These are phyloP conservation scores for Aporophyla lueneburgensis DNA, from an alignment of 2,888 invertebrate genomes.

Conservation along the genomic window DNA sequence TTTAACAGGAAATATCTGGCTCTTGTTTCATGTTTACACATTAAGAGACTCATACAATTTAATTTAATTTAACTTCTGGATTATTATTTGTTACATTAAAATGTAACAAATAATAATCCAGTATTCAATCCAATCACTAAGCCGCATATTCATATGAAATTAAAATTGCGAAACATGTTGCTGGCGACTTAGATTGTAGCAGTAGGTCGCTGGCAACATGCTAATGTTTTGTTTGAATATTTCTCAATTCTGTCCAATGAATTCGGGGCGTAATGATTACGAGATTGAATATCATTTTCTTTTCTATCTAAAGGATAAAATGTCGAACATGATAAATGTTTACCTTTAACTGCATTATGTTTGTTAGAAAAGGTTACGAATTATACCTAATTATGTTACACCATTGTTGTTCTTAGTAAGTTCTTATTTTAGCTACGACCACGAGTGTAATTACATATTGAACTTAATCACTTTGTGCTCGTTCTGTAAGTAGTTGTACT, in stretches of 20 bases:
- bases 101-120: conserved; percentile 8
- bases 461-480: background rate
- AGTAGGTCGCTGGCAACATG: background rate
- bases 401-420: background rate
- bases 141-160: conserved; percentile 1
- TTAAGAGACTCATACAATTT: background rate
- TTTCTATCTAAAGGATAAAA: background rate
- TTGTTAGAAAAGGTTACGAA: conserved; percentile 3
- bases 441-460: background rate
- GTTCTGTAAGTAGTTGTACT: background rate
- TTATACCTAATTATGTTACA: conserved; percentile 26
- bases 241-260: background rate
- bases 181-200: background rate
- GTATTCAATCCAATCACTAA: no score
- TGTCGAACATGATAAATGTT: background rate
- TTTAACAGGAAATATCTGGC: conserved; percentile 62
- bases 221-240: background rate
- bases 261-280: background rate
- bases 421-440: background rate
- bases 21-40: background rate
- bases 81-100: conserved; percentile 15
- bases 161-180: conserved; percentile 1
- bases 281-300: background rate
- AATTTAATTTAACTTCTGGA: background rate
- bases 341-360: background rate